Evolutionary conservation across 2,888 invertebrate genomes (phyloP), one percentile per base, ranked within the genome.

Genomic region (Cheilosia urbana): DNA sequence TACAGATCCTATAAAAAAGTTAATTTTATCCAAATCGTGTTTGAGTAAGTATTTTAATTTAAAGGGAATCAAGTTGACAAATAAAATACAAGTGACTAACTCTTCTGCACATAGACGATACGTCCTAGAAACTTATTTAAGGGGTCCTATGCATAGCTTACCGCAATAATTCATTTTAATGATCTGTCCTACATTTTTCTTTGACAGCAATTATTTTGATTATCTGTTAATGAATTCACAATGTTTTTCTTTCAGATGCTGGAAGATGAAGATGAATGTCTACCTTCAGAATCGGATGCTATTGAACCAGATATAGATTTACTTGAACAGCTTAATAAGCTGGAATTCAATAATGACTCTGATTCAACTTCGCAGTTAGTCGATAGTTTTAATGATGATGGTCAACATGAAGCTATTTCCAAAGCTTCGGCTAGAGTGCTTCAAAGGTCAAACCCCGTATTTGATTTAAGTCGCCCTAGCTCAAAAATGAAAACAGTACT

Each of bases 391-490:
- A 93, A 93, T 40, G 88, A 68, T 87, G 0, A 45, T 0, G 15
- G 1, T 21, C 24, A 57, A 19, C 34, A 91, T 2, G 93, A 93
- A 27, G 93, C 93, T 0, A 91, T 94, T 15, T 90, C 92, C 0
- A 94, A 94, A 88, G 95, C 95, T 0, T 93, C 94, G 6, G 93
- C 94, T 19, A 94, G 94, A 27, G 93, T 96, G 30, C 91, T 96
- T 34, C 94, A 94, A 1, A 93, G 94, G 0, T 93, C 93, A 49
- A 96, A 97, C 93, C 96, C 97, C 0, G 94, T 97, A 7, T 97
- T 96, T 91, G 89, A 94, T 30, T 89, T 93, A 0, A 88, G 92
- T 3, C 92, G 93, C 0, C 92, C 93, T 15, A 96, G 96, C 87
- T 94, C 95, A n/a, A 97, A 92, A 87, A 94, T 96, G 87, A 89